Evolutionary conservation across 2,797 vertebrate species (phyloP).

Genomic region (Melanotaenia nigrans): DNA sequence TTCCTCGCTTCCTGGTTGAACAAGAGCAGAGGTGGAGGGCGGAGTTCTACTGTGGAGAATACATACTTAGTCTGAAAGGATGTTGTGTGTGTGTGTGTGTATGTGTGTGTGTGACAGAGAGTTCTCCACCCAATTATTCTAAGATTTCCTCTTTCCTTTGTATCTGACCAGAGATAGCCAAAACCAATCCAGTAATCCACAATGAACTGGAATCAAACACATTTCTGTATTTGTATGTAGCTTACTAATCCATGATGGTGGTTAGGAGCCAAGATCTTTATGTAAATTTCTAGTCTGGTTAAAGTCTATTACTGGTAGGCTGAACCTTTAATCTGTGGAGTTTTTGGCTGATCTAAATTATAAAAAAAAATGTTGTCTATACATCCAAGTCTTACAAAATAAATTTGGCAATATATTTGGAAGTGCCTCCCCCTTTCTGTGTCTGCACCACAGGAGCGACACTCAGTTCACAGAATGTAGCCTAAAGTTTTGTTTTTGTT

Average conservation of each 20-base stretch:
- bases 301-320: background rate
- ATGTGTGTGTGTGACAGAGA: background rate
- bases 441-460: background rate
- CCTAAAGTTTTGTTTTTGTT: too few relatives aligned
- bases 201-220: background rate
- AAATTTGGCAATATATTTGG: background rate
- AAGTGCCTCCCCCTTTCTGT: background rate
- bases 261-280: background rate
- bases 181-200: conserved; percentile 28
- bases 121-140: conserved; percentile 52
- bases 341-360: too few relatives aligned
- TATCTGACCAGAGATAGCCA: conserved; percentile 10
- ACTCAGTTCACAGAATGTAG: background rate
- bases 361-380: too few relatives aligned
- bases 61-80: conserved; percentile 54
- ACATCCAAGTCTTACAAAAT: too few relatives aligned
- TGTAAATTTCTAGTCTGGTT: background rate
- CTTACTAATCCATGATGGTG: background rate
- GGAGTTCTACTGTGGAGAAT: conserved; percentile 33
- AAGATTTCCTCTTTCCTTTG: conserved; percentile 60
- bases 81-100: conserved; percentile 12
- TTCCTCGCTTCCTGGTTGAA: conserved; percentile 64
- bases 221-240: conserved; percentile 6
- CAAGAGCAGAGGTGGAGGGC: conserved; percentile 21
- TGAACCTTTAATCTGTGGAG: background rate